phyloP scores from a whole-genome alignment of 2,888 invertebrate genomes.

The Lysandra bellargus region DNA sequence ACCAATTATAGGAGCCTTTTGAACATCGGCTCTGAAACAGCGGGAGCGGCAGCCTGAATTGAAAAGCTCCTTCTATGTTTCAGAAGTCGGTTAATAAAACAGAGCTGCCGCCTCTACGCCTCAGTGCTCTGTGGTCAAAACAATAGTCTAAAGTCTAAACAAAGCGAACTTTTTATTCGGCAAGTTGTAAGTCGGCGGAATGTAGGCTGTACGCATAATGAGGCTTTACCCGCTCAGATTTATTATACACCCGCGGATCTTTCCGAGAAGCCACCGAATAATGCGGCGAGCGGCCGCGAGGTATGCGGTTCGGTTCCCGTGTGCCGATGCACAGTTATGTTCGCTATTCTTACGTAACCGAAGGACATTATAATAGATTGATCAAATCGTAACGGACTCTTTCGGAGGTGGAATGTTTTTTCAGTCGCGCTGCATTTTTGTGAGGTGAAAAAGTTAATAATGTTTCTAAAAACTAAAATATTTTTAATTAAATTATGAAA shows the following conservation, averaged over 20 bases:
- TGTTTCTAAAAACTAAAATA: no score
- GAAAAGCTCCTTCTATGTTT: not conserved
- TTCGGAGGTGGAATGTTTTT: conserved; percentile 28
- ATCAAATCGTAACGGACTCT: conserved; percentile 38
- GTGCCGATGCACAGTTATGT: conserved; percentile 68
- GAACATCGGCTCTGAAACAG: no score
- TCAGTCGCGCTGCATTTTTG: not conserved
- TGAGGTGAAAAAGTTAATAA: not conserved
- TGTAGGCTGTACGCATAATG: conserved; percentile 78
- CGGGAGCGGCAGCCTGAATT: no score
- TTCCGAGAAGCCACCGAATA: conserved; percentile 74
- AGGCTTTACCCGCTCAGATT: conserved; percentile 59
- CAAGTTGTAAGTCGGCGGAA: conserved; percentile 63
- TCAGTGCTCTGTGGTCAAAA: conserved; percentile 44
- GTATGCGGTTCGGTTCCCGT: conserved; percentile 69
- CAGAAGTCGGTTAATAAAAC: not conserved
- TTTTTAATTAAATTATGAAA: no score
- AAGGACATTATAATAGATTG: conserved; percentile 35
- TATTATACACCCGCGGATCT: conserved; percentile 62
- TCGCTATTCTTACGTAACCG: conserved; percentile 73
- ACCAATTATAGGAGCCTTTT: no score
- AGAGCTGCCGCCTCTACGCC: conserved; percentile 42
- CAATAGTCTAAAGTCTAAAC: conserved; percentile 67
- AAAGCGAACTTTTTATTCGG: conserved; percentile 60
- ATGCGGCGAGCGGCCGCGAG: conserved; percentile 52